Evolutionary conservation across 2,888 invertebrate species (phyloP).

Genomic region (Diaprepes abbreviatus): DNA sequence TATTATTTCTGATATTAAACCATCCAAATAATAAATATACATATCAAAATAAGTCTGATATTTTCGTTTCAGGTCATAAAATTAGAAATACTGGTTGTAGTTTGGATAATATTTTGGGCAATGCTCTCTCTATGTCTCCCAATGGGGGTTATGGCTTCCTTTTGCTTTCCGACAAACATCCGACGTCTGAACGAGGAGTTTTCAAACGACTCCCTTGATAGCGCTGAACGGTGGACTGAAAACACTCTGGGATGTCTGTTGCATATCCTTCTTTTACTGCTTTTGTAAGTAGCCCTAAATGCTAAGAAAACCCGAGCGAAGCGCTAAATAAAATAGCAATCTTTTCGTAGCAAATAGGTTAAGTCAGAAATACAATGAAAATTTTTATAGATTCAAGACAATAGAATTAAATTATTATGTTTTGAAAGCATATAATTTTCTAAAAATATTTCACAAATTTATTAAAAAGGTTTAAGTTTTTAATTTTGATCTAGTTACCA

Average conservation of each 20-base stretch:
- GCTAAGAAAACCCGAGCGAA: not conserved
- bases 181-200: slow-evolving; percentile 58
- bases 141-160: slow-evolving; percentile 51
- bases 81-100: slow-evolving; percentile 57
- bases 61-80: slow-evolving; percentile 58
- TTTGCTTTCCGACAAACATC: slow-evolving; percentile 57
- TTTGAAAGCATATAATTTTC: too few relatives aligned
- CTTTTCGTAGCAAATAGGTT: not conserved
- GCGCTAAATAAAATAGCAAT: not conserved
- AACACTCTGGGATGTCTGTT: slow-evolving; percentile 35
- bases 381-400: too few relatives aligned
- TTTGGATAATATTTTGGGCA: slow-evolving; percentile 61
- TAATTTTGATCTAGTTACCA: too few relatives aligned
- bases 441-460: too few relatives aligned
- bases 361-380: too few relatives aligned
- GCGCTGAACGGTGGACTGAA: slow-evolving; percentile 28
- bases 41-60: not conserved
- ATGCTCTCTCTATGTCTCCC: slow-evolving; percentile 58
- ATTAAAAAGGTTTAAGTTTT: too few relatives aligned
- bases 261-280: slow-evolving; percentile 31
- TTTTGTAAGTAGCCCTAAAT: slow-evolving; percentile 32
- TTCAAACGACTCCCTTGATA: slow-evolving; percentile 50
- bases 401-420: too few relatives aligned
- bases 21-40: too few relatives aligned
- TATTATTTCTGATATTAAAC: too few relatives aligned